These are phyloP conservation scores for Karalla daura DNA, from an alignment of 2,797 vertebrate species.

Conservation along the genomic window DNA sequence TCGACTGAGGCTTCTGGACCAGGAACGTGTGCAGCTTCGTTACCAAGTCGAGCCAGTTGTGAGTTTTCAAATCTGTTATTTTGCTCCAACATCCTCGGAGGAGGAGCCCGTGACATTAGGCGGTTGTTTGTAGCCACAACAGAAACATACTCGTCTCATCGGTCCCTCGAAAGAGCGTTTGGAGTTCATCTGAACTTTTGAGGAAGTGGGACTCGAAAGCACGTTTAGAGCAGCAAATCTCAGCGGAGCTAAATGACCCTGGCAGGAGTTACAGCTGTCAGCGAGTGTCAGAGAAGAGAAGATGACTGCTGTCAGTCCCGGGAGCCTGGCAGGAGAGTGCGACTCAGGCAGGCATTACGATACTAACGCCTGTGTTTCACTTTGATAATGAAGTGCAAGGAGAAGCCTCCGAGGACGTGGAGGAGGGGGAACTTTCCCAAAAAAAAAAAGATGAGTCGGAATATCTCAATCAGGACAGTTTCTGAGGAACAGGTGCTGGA, in stretches of 20 bases:
- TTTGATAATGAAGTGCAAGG: no score
- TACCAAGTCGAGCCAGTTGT: background rate
- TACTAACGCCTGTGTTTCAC: no score
- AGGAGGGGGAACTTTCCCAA: background rate
- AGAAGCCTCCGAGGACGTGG: no score
- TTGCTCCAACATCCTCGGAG: no score
- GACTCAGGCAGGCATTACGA: no score
- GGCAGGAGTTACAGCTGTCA: background rate
- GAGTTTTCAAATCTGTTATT: background rate
- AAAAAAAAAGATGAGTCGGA: background rate
- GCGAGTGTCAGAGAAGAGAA: background rate
- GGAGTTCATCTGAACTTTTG: no score
- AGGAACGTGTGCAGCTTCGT: background rate
- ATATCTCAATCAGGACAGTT: background rate
- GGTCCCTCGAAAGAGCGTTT: no score
- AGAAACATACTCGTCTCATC: no score
- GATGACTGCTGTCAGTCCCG: background rate
- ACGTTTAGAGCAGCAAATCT: no score
- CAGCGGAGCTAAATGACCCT: background rate
- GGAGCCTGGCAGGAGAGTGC: background rate
- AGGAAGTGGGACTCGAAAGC: no score
- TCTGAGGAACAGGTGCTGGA: background rate
- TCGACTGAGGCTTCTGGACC: background rate
- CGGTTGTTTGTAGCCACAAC: background rate
- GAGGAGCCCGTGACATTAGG: background rate